Conservation (phyloP, 1,140 invertebrate genomes). For the Diachasma alloeum region DNA sequence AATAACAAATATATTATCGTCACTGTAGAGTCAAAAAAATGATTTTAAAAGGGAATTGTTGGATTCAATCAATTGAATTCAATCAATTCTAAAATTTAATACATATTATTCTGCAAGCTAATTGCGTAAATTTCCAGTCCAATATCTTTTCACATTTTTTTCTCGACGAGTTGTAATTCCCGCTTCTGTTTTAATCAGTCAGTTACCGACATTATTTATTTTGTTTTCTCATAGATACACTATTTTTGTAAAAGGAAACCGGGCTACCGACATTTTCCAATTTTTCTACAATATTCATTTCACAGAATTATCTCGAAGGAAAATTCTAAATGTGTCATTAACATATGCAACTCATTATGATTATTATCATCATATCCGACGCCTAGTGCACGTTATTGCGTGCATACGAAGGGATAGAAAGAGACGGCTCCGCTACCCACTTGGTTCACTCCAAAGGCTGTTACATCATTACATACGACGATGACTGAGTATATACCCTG, state of each 20-base stretch:
- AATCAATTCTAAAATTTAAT: no score
- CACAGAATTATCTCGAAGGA: not conserved
- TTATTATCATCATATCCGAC: not conserved
- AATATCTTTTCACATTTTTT: not conserved
- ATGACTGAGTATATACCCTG: not conserved
- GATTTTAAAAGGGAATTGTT: no score
- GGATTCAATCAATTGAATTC: no score
- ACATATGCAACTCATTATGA: not conserved
- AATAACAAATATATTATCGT: no score
- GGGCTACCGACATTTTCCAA: not conserved
- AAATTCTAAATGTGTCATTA: not conserved
- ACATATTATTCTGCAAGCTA: no score
- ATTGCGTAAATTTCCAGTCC: no score
- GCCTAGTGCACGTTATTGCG: not conserved
- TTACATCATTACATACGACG: constrained; percentile 1
- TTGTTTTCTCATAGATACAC: not conserved
- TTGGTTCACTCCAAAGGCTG: not conserved
- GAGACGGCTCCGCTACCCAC: not conserved
- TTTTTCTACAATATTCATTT: not conserved
- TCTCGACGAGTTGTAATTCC: not conserved
- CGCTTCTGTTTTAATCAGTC: not conserved
- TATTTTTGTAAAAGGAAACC: not conserved
- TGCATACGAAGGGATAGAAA: not conserved
- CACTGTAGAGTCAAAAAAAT: no score
- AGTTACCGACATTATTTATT: not conserved